Evolutionary conservation across 92 coral and sea anemone genomes (phyloP), one percentile per base, ranked within the genome.

Genomic region (Actinernus sp.): DNA sequence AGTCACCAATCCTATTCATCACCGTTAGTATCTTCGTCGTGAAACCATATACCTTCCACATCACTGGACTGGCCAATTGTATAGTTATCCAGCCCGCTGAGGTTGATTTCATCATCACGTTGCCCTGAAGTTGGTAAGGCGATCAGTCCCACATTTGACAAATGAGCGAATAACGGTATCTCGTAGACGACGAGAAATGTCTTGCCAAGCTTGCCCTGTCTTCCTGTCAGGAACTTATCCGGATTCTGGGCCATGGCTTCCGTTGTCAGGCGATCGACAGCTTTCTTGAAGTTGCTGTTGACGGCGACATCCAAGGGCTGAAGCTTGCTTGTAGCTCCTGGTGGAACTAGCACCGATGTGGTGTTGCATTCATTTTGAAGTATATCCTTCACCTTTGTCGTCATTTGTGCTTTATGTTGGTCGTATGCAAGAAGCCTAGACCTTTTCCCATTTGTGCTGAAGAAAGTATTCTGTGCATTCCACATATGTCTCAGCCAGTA

Each of bases 181-280:
- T 32, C 26, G 22, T 40, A 74, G 61, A 40, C 31, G 58, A 9
- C 61, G 53, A 51, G 55, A 38, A 28, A 26, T 40, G 9, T 76
- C 83, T 39, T 76, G 64, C 83, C 82, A 76, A 1, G 59, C 83
- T 28, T 55, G 74, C 30, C 83, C 59, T 4, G 22, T 43, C 75
- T 64, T 16, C 74, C 83, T 39, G 65, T 56, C 41, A 76, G n/a
- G 26, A 76, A 76, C 33, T 9, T 33, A 3, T 64, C 83, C 1
- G 63, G 83, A 25, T 76, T 66, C 58, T 14, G 24, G 20, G 62
- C 19, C 77, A 77, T 30, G 39, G 31, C 17, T 23, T 75, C 74
- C 22, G 67, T 64, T 13, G 73, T 63, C 47, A 32, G 82, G 56
- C 74, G 26, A 33, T 68, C 77, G 6, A 77, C 84, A 13, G 62